Conservation (phyloP, 2,888 invertebrate genomes). For the Theretra japonica region DNA sequence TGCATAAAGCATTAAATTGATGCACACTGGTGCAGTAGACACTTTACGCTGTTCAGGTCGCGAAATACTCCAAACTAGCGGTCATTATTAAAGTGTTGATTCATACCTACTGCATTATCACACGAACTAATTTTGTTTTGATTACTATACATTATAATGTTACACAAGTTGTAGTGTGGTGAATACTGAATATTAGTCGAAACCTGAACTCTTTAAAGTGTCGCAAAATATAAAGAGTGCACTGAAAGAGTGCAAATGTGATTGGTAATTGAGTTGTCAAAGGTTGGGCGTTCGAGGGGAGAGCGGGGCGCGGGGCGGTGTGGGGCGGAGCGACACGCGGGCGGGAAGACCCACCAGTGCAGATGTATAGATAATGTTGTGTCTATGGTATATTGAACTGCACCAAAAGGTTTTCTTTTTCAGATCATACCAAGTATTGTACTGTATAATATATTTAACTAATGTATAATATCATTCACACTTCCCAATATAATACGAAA, state of each 20-base stretch:
- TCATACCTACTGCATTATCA: neutral
- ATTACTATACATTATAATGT: neutral
- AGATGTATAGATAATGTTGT: conserved; percentile 29
- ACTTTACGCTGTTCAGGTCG: conserved; percentile 15
- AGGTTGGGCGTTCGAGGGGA: conserved; percentile 67
- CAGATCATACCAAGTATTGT: conserved; percentile 32
- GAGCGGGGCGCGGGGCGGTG: conserved; percentile 53
- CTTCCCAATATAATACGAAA: neutral
- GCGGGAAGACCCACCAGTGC: conserved; percentile 36
- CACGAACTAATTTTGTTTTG: neutral
- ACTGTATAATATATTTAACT: neutral
- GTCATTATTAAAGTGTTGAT: neutral
- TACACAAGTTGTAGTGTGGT: neutral
- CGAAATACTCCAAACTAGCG: no score
- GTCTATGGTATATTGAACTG: conserved; percentile 49
- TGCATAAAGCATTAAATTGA: conserved; percentile 1
- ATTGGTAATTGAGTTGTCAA: conserved; percentile 80
- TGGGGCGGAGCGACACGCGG: conserved; percentile 53
- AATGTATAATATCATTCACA: no score
- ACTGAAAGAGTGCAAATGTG: conserved; percentile 65
- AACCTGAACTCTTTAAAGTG: conserved; percentile 28
- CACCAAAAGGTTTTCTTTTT: conserved; percentile 19
- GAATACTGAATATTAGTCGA: neutral
- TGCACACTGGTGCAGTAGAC: neutral
- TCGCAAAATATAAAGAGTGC: conserved; percentile 48